A percentile compares a stretch with the other conserved stretches of the same genome.
These are phyloP conservation scores for Linhomoeus sp. DNA, from an alignment of 2,888 invertebrate genomes.

Conservation along the genomic window DNA sequence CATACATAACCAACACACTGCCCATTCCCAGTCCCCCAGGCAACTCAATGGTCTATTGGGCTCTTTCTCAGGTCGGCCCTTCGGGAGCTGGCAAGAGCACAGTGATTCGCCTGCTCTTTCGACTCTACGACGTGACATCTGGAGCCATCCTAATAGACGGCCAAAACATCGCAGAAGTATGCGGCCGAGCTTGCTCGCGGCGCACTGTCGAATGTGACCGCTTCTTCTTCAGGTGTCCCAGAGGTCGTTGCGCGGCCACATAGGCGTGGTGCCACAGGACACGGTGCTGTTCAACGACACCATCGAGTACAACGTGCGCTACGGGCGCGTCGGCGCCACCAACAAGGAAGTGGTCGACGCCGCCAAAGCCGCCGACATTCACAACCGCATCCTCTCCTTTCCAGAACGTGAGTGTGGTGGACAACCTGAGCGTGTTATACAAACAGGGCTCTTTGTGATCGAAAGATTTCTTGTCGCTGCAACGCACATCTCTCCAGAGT, in stretches of 20 bases:
- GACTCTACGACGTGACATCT: constrained; percentile 33
- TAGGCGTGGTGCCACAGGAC: constrained; percentile 38
- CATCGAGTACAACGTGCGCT: constrained; percentile 65
- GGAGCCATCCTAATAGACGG: constrained; percentile 31
- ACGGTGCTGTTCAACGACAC: constrained; percentile 28
- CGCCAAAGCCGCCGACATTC: constrained; percentile 77
- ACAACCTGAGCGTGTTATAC: no score
- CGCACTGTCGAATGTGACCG: not conserved
- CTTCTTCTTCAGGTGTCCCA: constrained; percentile 28
- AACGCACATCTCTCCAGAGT: not conserved
- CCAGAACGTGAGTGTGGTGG: no score
- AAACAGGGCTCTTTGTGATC: no score
- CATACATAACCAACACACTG: not conserved
- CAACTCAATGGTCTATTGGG: not conserved
- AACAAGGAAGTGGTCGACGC: constrained; percentile 35
- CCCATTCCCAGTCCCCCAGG: no score
- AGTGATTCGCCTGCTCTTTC: constrained; percentile 33
- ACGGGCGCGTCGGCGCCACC: constrained; percentile 39
- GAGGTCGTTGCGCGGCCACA: constrained; percentile 31
- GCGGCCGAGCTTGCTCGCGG: not conserved
- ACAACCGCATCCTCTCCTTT: constrained; percentile 70
- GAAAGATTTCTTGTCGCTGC: no score
- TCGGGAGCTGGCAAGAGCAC: constrained; percentile 35
- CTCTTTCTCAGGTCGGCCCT: constrained; percentile 27
- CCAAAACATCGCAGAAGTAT: constrained; percentile 28